Evolutionary conservation across 2,797 vertebrate species (phyloP), one percentile per base, ranked within the genome.

Genomic region (Gadopsis marmoratus): DNA sequence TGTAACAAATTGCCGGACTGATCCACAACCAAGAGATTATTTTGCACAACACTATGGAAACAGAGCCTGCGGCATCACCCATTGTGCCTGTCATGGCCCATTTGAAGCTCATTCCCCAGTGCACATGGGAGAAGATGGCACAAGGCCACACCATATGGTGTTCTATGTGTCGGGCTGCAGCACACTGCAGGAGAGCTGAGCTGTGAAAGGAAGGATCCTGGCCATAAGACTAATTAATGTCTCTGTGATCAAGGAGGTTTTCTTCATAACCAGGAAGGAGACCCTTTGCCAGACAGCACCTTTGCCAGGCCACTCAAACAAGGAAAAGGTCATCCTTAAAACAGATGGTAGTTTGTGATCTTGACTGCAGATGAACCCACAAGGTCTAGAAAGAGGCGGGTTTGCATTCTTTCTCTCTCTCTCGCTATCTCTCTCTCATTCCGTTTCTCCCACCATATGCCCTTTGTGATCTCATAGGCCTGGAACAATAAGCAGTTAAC

Each of bases 401-500:
- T 73, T 84, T 31, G n/a, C 33, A 61, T 72, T 35, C 39, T 35
- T 23, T 76, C 19, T 63, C 5, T n/a, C 17, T 53, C 33, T 41
- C 17, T 59, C 45, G 71, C 23, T 29, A 61, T 31, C 50, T 56
- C 56, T 45, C 56, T 76, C 39, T 61, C 54, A 60, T 10, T 53
- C 55, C 2, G 13, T 64, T 37, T 71, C 58, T 43, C 50, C 39
- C 45, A 45, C 41, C 63, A 71, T 12, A 37, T 84, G 86, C 79
- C 84, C 82, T 87, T 82, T 85, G 72, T 87, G 84, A 93, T 92
- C 82, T 86, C 80, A 91, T 88, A 85, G 83, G 88, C 82, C 77
- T 29, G 64, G 89, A 91, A 89, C 93, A 95, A 94, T 92, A 92
- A 94, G 86, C 86, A 87, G 90, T 91, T 91, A 84, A 74, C 26